Evolutionary conservation across 2,888 invertebrate species (phyloP).

Genomic region (Furcula furcula): DNA sequence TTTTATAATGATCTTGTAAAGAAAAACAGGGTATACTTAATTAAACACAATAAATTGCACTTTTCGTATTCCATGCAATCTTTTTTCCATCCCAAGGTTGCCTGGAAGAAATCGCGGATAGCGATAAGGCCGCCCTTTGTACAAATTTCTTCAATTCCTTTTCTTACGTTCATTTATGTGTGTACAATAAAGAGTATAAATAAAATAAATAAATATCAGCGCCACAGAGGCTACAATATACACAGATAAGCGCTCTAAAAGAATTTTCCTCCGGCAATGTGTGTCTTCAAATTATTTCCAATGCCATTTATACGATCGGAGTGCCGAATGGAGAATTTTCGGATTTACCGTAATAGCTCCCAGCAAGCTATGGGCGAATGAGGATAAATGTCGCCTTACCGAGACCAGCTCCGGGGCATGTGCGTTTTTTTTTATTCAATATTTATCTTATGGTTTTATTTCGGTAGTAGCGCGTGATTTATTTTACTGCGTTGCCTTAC

Average conservation of each 20-base stretch:
- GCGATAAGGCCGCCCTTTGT: no score
- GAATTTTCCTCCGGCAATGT: slow-evolving; percentile 26
- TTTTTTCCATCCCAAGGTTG: no score
- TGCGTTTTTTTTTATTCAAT: slow-evolving; percentile 12
- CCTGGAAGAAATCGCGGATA: no score
- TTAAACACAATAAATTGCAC: no score
- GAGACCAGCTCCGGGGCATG: slow-evolving; percentile 11
- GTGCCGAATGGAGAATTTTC: slow-evolving; percentile 32
- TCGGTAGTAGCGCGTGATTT: slow-evolving; percentile 8
- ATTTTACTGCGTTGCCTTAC: background rate
- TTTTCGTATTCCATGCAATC: no score
- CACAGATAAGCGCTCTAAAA: slow-evolving; percentile 13
- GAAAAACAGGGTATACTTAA: no score
- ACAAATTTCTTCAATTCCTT: no score
- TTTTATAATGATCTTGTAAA: no score
- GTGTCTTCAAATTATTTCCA: slow-evolving; percentile 34
- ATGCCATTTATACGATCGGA: slow-evolving; percentile 25
- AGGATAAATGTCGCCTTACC: slow-evolving; percentile 20
- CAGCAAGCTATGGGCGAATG: slow-evolving; percentile 23
- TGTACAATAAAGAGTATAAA: no score
- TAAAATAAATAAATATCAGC: no score
- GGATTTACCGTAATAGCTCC: slow-evolving; percentile 29
- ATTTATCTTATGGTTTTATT: slow-evolving; percentile 11
- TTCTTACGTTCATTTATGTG: no score
- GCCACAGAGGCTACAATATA: no score